A percentile compares a stretch with the other conserved stretches of the same genome.
Evolutionary conservation across 1,140 invertebrate species (phyloP).

Genomic region (Acromyrmex heyeri): DNA sequence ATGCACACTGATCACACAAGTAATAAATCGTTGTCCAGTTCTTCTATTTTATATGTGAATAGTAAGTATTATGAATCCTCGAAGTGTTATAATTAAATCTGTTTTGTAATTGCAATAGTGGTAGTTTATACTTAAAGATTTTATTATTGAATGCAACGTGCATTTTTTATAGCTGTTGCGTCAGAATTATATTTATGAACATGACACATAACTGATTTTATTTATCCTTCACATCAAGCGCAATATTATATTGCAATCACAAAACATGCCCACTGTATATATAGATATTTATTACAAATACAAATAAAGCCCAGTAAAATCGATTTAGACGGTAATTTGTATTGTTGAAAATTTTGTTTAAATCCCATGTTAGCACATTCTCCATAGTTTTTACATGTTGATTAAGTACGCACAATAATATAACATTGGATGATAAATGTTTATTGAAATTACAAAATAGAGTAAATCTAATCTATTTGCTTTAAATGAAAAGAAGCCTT

Average conservation of each 20-base stretch:
- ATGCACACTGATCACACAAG: slow-evolving; percentile 53
- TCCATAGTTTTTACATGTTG: slow-evolving; percentile 9
- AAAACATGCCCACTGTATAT: slow-evolving; percentile 29
- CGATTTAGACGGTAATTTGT: slow-evolving; percentile 24
- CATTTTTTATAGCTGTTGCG: background rate
- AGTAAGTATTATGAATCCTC: slow-evolving; percentile 28
- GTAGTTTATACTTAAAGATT: background rate
- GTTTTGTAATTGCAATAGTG: slow-evolving; percentile 23
- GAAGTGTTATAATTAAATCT: slow-evolving; percentile 28
- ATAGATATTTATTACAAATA: slow-evolving; percentile 38
- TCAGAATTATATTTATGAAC: slow-evolving; percentile 22
- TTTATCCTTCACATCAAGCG: background rate
- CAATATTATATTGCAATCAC: slow-evolving; percentile 34
- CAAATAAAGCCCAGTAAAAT: slow-evolving; percentile 37
- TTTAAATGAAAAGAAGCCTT: slow-evolving; percentile 38
- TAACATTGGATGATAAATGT: slow-evolving; percentile 39
- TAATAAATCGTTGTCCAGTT: slow-evolving; percentile 58
- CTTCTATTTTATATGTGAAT: slow-evolving; percentile 55
- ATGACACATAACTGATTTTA: background rate
- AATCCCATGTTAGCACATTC: slow-evolving; percentile 17
- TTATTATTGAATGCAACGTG: background rate
- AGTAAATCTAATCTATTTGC: slow-evolving; percentile 50
- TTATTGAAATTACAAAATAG: slow-evolving; percentile 49
- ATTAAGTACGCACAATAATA: slow-evolving; percentile 48
- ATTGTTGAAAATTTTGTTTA: slow-evolving; percentile 33